phyloP scores from a whole-genome alignment of 2,888 invertebrate species.

The Opisthograptis luteolata region DNA sequence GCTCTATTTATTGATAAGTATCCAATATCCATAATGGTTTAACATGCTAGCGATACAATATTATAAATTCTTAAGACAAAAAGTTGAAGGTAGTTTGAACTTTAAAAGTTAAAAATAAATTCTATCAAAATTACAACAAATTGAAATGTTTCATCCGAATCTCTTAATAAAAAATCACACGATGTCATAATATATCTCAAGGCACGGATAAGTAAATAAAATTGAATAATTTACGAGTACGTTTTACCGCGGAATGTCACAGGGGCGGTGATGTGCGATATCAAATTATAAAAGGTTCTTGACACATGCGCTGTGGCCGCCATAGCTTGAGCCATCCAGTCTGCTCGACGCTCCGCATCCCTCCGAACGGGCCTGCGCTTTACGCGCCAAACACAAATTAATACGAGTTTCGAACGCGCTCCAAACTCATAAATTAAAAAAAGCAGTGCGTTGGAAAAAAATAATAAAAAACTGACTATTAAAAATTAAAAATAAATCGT shows the following conservation, averaged over 20 bases:
- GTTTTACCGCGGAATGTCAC: constrained; percentile 78
- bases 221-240: constrained; percentile 78
- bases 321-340: constrained; percentile 61
- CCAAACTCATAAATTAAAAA: constrained; percentile 49
- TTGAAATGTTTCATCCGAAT: constrained; percentile 1
- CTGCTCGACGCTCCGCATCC: constrained; percentile 64
- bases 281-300: constrained; percentile 77
- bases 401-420: constrained; percentile 55
- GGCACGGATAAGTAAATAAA: constrained; percentile 72
- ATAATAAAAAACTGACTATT: constrained; percentile 17
- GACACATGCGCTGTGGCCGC: constrained; percentile 68
- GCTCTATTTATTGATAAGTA: no score
- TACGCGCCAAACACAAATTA: constrained; percentile 53
- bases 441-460: constrained; percentile 31
- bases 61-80: no score
- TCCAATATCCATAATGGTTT: no score
- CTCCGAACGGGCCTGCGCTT: constrained; percentile 63
- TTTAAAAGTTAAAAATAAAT: no score
- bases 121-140: no score
- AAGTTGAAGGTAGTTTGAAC: no score
- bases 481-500: constrained; percentile 26
- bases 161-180: constrained; percentile 50
- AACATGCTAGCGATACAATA: no score
- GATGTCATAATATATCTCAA: constrained; percentile 55
- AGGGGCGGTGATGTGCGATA: constrained; percentile 78